Evolutionary conservation across 92 coral and sea anemone species (phyloP).

Genomic region (Metridium senile): DNA sequence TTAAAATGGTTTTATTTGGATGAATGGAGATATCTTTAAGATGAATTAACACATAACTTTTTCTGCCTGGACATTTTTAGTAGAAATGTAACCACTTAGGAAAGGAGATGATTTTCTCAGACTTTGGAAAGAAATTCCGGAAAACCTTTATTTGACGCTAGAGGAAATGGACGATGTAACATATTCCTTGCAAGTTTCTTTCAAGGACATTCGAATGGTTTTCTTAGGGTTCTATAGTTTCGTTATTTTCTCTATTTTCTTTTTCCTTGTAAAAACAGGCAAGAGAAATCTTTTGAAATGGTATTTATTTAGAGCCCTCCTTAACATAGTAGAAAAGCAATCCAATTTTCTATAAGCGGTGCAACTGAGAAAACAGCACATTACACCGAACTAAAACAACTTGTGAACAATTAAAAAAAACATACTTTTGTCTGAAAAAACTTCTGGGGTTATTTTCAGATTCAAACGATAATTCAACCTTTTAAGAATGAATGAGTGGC

Average conservation of each 20-base stretch:
- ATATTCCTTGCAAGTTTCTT: neutral
- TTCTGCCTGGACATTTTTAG: neutral
- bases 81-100: neutral
- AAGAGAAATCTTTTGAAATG: neutral
- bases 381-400: too few species aligned
- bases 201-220: neutral
- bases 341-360: too few species aligned
- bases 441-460: neutral
- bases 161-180: neutral
- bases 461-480: neutral
- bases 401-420: too few species aligned
- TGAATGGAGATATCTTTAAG: too few species aligned
- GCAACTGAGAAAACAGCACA: too few species aligned
- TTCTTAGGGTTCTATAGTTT: neutral
- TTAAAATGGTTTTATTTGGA: too few species aligned
- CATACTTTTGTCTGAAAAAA: neutral
- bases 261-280: neutral
- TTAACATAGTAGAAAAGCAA: too few species aligned
- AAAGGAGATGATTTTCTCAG: neutral
- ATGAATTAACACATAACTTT: neutral
- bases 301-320: neutral
- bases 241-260: neutral
- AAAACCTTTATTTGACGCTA: neutral
- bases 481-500: slow-evolving; percentile 42
- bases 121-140: neutral